Evolutionary conservation across 2,113 vertebrate genomes (phyloP).

Genomic region (Eurypyga helias): DNA sequence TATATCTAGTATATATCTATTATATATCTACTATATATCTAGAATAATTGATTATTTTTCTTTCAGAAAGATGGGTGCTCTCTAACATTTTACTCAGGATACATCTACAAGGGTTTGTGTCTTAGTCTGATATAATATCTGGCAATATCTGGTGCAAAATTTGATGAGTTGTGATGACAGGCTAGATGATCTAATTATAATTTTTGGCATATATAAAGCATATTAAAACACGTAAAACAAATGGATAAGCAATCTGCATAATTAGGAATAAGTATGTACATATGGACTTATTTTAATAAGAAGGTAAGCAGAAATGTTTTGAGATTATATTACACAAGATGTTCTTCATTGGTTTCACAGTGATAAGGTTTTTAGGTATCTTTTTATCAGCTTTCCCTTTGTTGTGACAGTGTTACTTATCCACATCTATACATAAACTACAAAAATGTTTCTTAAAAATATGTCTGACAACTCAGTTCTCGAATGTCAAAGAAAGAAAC

Average conservation of each 20-base stretch:
- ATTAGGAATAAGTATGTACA: constrained; percentile 41
- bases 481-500: background rate
- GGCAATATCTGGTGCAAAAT: background rate
- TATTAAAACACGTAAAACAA: background rate
- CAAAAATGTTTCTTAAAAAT: constrained; percentile 1
- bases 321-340: constrained; percentile 45
- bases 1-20: too few relatives aligned
- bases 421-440: constrained; percentile 42
- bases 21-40: background rate
- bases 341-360: constrained; percentile 43
- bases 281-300: constrained; percentile 52
- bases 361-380: constrained; percentile 57
- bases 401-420: constrained; percentile 67
- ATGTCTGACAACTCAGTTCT: background rate
- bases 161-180: background rate
- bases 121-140: background rate
- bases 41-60: background rate
- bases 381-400: constrained; percentile 61
- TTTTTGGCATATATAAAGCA: background rate
- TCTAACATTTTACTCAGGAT: background rate
- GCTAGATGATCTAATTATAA: background rate
- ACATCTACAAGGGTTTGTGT: background rate
- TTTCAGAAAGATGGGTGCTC: background rate
- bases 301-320: constrained; percentile 49
- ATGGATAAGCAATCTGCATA: constrained; percentile 49